A percentile compares a stretch with the other conserved stretches of the same genome.
Evolutionary conservation across 2,113 vertebrate species (phyloP).

Genomic region (Carollia perspicillata): DNA sequence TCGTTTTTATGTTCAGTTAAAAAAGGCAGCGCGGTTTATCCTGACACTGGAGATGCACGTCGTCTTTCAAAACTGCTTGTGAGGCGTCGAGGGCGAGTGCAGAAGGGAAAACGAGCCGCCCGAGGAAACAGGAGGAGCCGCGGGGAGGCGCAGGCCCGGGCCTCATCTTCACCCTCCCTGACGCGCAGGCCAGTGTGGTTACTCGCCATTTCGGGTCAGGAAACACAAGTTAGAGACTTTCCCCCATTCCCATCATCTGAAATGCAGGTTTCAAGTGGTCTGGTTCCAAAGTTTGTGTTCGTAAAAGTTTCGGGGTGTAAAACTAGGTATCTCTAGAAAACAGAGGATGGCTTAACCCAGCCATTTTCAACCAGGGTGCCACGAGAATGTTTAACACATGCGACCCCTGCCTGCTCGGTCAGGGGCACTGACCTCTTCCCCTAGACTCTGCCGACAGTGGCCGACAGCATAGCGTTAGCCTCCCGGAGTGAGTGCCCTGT

Average conservation of each 20-base stretch:
- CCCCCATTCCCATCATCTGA: not conserved
- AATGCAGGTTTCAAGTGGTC: not conserved
- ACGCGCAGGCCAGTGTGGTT: no score
- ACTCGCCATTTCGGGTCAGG: not conserved
- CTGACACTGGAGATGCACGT: not conserved
- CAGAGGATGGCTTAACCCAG: not conserved
- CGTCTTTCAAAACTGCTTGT: not conserved
- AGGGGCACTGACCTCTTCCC: no score
- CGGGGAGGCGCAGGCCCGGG: not conserved
- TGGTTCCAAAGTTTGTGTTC: not conserved
- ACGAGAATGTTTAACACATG: no score
- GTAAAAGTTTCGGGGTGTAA: not conserved
- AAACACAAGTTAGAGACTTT: not conserved
- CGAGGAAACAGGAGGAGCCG: no score
- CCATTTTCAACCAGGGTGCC: no score
- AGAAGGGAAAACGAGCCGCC: not conserved
- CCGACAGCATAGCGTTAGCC: no score
- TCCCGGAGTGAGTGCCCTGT: no score
- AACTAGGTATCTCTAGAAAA: not conserved
- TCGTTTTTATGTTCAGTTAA: constrained; percentile 4
- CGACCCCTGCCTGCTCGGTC: rapidly evolving
- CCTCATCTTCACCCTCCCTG: no score
- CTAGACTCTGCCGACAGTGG: no score
- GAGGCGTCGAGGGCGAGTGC: not conserved
- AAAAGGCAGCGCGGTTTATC: not conserved